Percentiles rank a stretch among this genome's conserved stretches.
phyloP scores from a whole-genome alignment of 2,888 invertebrate genomes.

The Philhelius pedissequus region DNA sequence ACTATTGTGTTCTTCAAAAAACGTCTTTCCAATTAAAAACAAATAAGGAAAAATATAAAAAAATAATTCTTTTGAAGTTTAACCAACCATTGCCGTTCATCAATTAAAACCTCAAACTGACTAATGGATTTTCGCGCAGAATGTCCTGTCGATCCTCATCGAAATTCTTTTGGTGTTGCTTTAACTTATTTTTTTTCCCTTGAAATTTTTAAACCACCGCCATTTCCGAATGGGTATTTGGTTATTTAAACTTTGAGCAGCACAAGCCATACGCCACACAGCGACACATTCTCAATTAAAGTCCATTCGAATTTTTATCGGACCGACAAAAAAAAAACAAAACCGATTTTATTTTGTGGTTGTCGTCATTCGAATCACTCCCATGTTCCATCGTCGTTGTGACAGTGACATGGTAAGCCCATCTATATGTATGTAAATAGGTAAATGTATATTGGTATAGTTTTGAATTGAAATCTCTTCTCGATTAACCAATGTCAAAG shows the following conservation, averaged over 20 bases:
- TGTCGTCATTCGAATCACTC: too few species aligned
- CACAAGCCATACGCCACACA: background rate
- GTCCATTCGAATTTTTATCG: constrained; percentile 14
- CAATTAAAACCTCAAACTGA: constrained; percentile 33
- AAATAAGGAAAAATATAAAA: too few species aligned
- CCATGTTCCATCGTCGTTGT: background rate
- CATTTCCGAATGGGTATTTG: constrained; percentile 43
- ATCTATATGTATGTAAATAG: too few species aligned
- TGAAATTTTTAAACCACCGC: background rate
- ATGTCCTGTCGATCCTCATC: background rate
- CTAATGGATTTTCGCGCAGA: constrained; percentile 44
- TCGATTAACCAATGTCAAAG: constrained; percentile 14
- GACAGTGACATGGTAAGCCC: too few species aligned
- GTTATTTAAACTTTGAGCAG: constrained; percentile 33
- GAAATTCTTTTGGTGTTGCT: constrained; percentile 3
- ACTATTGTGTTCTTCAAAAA: too few species aligned
- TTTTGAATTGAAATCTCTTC: constrained; percentile 40
- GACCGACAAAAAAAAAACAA: background rate
- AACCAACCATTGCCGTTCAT: constrained; percentile 1
- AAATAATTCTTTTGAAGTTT: too few species aligned
- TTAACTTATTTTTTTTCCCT: background rate
- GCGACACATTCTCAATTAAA: constrained; percentile 25
- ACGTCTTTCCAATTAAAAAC: background rate
- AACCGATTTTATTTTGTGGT: constrained; percentile 40
- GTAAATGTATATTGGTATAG: too few species aligned